Evolutionary conservation across 1,140 invertebrate species (phyloP), one percentile per base, ranked within the genome.

Genomic region (Telenomus remus): DNA sequence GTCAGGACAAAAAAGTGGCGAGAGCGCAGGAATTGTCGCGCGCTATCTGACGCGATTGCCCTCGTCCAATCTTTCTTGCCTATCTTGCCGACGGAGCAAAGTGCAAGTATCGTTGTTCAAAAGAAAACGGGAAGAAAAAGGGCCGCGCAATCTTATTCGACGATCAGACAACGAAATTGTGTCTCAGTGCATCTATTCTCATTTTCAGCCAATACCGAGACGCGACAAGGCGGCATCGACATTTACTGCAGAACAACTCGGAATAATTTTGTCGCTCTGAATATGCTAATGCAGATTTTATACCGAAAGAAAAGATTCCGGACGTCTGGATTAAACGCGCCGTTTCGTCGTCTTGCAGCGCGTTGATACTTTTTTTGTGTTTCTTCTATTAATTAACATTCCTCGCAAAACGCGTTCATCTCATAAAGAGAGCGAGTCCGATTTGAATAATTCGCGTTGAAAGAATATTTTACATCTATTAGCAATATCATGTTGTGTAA

Each of bases 191-290:
- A 60, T 74, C 63, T 50, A 66, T 74, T 74, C 63, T 66, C 61
- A 66, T 74, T 74, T 74, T 61, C 56, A 74, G 63, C 61, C 70
- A 74, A 61, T 66, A 61, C 55, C 42, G 19, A 27, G 19, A 74
- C 43, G 51, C 51, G 61, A 55, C 70, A 60, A 73, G 60, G 69
- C 54, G 48, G 46, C 60, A 59, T 72, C 59, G 60, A 64, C 69
- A 19, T 57, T 64, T 57, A 47, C 59, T 7, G 33, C 42, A 47
- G 39, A 64, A 15, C 50, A 61, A 60, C 60, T 65, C 65, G 64
- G 70, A 73, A 73, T 65, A 73, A 65, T 65, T 65, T 65, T 65
- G 47, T 54, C 43, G 55, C 61, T 44, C 57, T 48, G 55, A 60
- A 60, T 65, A 73, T 65, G 70, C 70, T 73, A 73, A 73, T 73